Evolutionary conservation across 2,797 vertebrate species (phyloP), one percentile per base, ranked within the genome.

Genomic region (Rachycentron canadum): DNA sequence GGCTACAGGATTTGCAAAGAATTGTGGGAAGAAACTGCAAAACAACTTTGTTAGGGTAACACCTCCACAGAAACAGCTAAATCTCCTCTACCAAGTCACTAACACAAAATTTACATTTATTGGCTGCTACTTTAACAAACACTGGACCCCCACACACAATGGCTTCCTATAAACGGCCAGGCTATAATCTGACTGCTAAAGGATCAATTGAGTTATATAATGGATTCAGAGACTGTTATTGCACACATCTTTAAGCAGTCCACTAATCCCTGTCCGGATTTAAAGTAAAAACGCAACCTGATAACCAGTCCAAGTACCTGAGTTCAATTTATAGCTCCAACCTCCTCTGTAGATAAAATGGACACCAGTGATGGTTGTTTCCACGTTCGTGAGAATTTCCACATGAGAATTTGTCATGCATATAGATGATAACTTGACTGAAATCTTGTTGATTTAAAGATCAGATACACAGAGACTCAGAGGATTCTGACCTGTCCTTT

Each of bases 201-300:
- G 86, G 89, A 91, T 91, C 81, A 82, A 77, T 87, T 88, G 23
- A 72, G 53, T 94, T 93, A 92, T 77, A 83, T 92, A 94, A 94
- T 89, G 78, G 72, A 72, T 66, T 84, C 67, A 85, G 58, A 88
- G 78, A 78, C 45, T 76, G 38, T 73, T 77, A 70, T 75, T 68
- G 73, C 62, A 81, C 65, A 78, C 70, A 88, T 89, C 76, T 87
- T 86, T 82, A 88, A 87, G 70, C 76, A 72, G 82, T 81, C 76
- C 49, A 61, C 69, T 94, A 92, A 94, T 94, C 88, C 79, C 74
- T 78, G 82, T 91, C 79, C 70, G 75, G 84, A 92, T 91, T 94
- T 88, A 93, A 82, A 74, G 49, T 30, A 32, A 88, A 90, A 87
- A 65, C 69, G 65, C 34, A 41, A 82, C 57, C 63, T 83, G 78